A percentile compares a stretch with the other conserved stretches of the same genome.
phyloP scores from a whole-genome alignment of 2,888 invertebrate species.

The Seira ritae region DNA sequence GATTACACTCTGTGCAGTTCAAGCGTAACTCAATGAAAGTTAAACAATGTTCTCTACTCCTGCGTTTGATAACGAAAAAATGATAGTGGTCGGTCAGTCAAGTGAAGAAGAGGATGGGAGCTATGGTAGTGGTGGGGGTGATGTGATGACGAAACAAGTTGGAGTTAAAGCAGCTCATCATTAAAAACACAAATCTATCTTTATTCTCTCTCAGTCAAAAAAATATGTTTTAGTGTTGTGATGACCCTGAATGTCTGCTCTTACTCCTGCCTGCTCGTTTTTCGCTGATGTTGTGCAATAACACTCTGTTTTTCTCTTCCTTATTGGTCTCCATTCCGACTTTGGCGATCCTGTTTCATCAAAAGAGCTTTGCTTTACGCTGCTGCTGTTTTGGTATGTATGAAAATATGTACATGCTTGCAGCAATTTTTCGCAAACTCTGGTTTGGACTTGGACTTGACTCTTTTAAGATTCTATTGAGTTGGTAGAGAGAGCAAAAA shows the following conservation, averaged over 20 bases:
- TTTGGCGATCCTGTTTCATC: neutral
- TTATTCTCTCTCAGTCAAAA: slow-evolving; percentile 23
- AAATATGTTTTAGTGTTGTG: slow-evolving; percentile 67
- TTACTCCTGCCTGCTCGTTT: slow-evolving; percentile 53
- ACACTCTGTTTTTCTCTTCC: slow-evolving; percentile 68
- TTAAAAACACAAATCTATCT: slow-evolving; percentile 18
- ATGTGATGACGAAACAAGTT: slow-evolving; percentile 41
- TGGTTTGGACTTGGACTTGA: neutral
- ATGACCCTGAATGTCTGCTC: slow-evolving; percentile 72
- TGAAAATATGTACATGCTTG: neutral
- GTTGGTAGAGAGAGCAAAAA: neutral
- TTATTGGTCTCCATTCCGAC: slow-evolving; percentile 65
- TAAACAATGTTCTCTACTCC: neutral
- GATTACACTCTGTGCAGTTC: neutral
- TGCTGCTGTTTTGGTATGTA: neutral
- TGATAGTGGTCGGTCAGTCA: neutral
- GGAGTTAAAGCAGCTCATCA: slow-evolving; percentile 40
- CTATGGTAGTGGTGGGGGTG: neutral
- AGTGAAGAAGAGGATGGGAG: neutral
- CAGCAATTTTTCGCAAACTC: neutral
- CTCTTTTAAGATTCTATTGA: neutral
- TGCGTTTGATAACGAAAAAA: neutral
- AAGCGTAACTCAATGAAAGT: neutral
- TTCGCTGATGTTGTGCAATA: slow-evolving; percentile 54
- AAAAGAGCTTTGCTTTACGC: too few species aligned